Evolutionary conservation across 1,140 invertebrate species (phyloP).

Genomic region (Drosophila murphyi): DNA sequence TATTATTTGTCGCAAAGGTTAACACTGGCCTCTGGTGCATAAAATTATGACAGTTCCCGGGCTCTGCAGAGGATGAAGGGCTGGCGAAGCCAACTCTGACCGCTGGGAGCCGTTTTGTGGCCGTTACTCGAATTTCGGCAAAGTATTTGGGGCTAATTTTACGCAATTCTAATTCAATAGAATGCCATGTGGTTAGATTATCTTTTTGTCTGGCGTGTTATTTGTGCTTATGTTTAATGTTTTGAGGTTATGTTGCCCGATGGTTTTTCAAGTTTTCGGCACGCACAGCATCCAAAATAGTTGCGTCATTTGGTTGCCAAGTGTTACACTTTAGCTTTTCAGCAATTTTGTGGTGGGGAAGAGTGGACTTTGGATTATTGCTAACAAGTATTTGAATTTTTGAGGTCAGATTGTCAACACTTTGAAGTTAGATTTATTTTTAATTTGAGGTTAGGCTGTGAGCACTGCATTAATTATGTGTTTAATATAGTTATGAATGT

Average conservation of each 20-base stretch:
- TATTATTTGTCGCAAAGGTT: constrained; percentile 27
- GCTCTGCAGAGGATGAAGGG: neutral
- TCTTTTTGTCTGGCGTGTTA: neutral
- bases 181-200: constrained; percentile 47
- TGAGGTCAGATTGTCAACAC: neutral
- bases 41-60: constrained; percentile 19
- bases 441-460: neutral
- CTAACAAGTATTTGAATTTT: neutral
- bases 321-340: neutral
- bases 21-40: constrained; percentile 32
- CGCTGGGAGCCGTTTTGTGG: constrained; percentile 5
- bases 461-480: constrained; percentile 1
- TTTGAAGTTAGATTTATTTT: constrained; percentile 6
- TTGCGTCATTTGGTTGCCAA: neutral
- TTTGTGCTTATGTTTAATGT: constrained; percentile 26
- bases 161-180: constrained; percentile 73
- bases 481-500: neutral
- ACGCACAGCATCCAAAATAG: constrained; percentile 19
- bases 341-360: constrained; percentile 1
- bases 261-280: neutral
- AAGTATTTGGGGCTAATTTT: constrained; percentile 63
- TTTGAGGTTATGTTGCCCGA: constrained; percentile 29
- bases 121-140: constrained; percentile 4
- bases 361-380: neutral
- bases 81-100: neutral